Evolutionary conservation across 2,113 vertebrate genomes (phyloP), one percentile per base, ranked within the genome.

Genomic region (Ornithorhynchus anatinus): DNA sequence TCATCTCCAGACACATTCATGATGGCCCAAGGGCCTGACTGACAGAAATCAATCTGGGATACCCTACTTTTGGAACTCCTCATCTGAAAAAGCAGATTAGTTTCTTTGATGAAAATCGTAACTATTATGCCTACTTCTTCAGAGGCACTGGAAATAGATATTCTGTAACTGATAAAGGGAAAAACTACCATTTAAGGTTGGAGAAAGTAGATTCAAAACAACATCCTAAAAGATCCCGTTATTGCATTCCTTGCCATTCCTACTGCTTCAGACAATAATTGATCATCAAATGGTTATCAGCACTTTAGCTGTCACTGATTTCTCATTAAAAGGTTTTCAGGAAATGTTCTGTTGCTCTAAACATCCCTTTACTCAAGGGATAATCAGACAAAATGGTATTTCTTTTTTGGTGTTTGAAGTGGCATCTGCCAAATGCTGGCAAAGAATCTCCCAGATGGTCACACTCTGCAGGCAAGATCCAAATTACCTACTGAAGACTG

Each of bases 381-480:
- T 20, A 63, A 23, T 45, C 15, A 20, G 20, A 45, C 2, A 45
- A 62, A 74, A 63, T 23, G 19, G 8, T 35, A 58, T 59, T 80
- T 60, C 47, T n/a, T 80, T 57, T 31, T 47, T 51, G 19, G 7
- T 27, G n/a, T 72, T 65, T 75, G 38, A 60, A 69, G 48, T 22
- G 59, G 17, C 60, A 67, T 19, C 51, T 70, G 37, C 51, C 33
- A 59, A 8, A 37, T 35, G 42, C 13, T 48, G 53, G 38, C 38
- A 58, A 61, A 65, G 3, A 1, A 13, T 15, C 56, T 31, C 40
- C 64, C 16, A 38, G 0, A n/a, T 65, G 39, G n/a, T 72, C 12
- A 39, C 47, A 8, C n/a, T 35, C 8, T 42, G 38, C 29, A 52
- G 15, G 50, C 63, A 52, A 57, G 14, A 38, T 19, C 12, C n/a